phyloP scores from a whole-genome alignment of 2,888 invertebrate genomes.

The Cinara cedri region DNA sequence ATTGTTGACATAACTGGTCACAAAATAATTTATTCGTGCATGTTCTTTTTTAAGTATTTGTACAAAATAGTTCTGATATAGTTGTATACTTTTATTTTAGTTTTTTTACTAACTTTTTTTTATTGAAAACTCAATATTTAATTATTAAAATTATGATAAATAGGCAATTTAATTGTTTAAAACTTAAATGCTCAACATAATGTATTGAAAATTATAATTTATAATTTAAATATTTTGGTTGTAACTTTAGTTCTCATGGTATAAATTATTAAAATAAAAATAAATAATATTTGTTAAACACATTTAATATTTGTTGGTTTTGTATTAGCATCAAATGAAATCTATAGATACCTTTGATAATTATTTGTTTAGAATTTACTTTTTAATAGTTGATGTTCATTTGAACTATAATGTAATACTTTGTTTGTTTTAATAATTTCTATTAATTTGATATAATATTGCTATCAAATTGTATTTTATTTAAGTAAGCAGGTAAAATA shows the following conservation, averaged over 20 bases:
- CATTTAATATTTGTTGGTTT: background rate
- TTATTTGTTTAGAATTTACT: background rate
- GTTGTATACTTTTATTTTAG: slow-evolving; percentile 3
- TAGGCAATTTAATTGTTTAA: slow-evolving; percentile 12
- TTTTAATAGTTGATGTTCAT: background rate
- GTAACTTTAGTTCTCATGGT: background rate
- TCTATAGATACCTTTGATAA: background rate
- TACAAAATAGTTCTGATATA: slow-evolving; percentile 16
- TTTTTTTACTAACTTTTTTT: slow-evolving; percentile 1
- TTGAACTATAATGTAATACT: background rate
- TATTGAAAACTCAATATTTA: background rate
- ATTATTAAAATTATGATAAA: background rate
- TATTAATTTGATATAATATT: too few species aligned
- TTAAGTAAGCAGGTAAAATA: background rate
- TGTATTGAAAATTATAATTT: background rate
- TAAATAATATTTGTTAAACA: background rate
- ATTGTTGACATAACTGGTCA: background rate
- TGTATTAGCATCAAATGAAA: background rate
- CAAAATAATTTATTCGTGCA: background rate
- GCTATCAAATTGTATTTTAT: too few species aligned
- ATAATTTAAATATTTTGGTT: background rate
- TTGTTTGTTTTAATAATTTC: background rate
- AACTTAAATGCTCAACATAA: slow-evolving; percentile 37
- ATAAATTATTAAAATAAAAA: background rate
- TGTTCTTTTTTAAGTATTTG: background rate